These are phyloP conservation scores for Grallaria varia DNA, from an alignment of 2,113 vertebrate genomes.

Conservation along the genomic window DNA sequence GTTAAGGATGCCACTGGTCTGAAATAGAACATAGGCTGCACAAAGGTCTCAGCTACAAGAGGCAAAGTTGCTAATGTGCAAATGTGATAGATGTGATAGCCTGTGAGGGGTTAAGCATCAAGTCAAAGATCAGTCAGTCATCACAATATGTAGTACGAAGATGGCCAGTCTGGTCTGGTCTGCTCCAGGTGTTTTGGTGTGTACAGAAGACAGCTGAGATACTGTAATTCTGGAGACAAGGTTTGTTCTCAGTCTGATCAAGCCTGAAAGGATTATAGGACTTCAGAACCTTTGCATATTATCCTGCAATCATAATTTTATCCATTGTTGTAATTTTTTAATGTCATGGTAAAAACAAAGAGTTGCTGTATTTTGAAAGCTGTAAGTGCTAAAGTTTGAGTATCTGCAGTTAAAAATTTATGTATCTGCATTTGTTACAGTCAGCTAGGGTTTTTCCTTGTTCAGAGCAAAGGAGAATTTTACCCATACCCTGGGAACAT, in stretches of 20 bases:
- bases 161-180: not conserved
- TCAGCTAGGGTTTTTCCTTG: not conserved
- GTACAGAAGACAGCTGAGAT: not conserved
- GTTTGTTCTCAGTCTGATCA: not conserved
- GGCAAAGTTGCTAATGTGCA: not conserved
- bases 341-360: not conserved
- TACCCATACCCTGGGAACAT: not conserved
- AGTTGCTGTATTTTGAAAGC: not conserved
- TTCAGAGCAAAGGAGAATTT: not conserved
- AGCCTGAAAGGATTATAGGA: not conserved
- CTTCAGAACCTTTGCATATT: not conserved
- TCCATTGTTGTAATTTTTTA: not conserved
- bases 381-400: not conserved
- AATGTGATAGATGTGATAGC: no score
- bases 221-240: not conserved
- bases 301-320: not conserved
- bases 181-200: not conserved
- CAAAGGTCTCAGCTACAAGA: not conserved
- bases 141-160: not conserved
- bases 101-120: rapidly evolving
- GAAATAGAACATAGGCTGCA: not conserved
- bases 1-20: not conserved
- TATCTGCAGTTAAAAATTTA: not conserved
- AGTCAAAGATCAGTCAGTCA: not conserved
- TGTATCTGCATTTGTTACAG: not conserved